Evolutionary conservation across 2,113 vertebrate species (phyloP).

Genomic region (Campylomormyrus numenius): DNA sequence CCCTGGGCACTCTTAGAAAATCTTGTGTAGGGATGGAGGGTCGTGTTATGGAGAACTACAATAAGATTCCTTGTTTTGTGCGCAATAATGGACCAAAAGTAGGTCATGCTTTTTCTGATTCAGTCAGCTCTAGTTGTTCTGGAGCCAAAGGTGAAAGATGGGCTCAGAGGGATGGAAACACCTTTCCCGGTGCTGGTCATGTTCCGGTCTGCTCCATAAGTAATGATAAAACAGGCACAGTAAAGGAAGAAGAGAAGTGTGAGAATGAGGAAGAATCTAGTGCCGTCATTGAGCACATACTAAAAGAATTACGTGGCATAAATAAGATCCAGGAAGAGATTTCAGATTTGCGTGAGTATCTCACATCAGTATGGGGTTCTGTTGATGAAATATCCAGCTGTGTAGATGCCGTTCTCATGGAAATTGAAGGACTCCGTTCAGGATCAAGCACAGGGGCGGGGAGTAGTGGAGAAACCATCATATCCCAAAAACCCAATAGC

Average conservation of each 20-base stretch:
- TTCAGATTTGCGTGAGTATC: slow-evolving; percentile 82
- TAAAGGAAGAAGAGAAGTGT: slow-evolving; percentile 48
- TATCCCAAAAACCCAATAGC: not conserved
- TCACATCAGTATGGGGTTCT: slow-evolving; percentile 84
- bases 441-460: slow-evolving; percentile 44
- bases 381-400: slow-evolving; percentile 93
- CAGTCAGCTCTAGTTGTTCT: not conserved
- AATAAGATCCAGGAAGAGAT: slow-evolving; percentile 93
- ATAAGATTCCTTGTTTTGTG: slow-evolving; percentile 63
- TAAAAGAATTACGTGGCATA: slow-evolving; percentile 90
- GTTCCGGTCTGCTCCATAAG: not conserved
- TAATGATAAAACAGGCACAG: slow-evolving; percentile 33
- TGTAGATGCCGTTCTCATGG: slow-evolving; percentile 82
- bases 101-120: slow-evolving; percentile 6
- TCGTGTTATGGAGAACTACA: slow-evolving; percentile 64
- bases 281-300: slow-evolving; percentile 81
- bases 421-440: slow-evolving; percentile 84
- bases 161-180: not conserved
- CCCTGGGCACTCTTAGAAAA: slow-evolving; percentile 36
- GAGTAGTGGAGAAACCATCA: slow-evolving; percentile 22
- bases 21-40: slow-evolving; percentile 63
- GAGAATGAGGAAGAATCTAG: slow-evolving; percentile 57
- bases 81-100: slow-evolving; percentile 47
- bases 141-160: not conserved
- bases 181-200: not conserved